Percentiles rank a stretch among this genome's conserved stretches.
Evolutionary conservation across 2,888 invertebrate species (phyloP).

Genomic region (Panopea generosa): DNA sequence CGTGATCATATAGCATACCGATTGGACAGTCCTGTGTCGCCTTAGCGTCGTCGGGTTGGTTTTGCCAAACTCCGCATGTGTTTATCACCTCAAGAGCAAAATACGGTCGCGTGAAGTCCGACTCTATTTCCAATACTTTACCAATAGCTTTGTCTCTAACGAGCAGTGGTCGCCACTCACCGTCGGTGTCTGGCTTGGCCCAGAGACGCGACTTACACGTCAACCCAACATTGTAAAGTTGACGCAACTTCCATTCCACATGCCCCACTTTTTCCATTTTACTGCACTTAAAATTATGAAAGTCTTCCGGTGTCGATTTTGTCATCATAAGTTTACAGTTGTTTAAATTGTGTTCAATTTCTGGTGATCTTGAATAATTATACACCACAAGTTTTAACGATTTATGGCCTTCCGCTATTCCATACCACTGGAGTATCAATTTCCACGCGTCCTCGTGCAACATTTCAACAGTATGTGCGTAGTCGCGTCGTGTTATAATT

Average conservation of each 20-base stretch:
- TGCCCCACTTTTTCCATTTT: constrained; percentile 83
- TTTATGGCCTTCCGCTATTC: constrained; percentile 80
- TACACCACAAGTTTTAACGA: constrained; percentile 81
- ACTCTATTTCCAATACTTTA: constrained; percentile 77
- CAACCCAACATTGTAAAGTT: constrained; percentile 71
- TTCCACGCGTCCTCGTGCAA: constrained; percentile 82
- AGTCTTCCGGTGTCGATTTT: constrained; percentile 75
- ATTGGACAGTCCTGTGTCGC: constrained; percentile 65
- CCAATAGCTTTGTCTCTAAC: constrained; percentile 79
- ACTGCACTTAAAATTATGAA: constrained; percentile 80
- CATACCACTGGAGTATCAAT: constrained; percentile 79
- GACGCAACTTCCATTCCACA: constrained; percentile 78
- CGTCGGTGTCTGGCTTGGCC: constrained; percentile 79
- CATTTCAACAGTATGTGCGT: constrained; percentile 80
- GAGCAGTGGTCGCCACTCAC: constrained; percentile 78
- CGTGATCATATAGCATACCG: constrained; percentile 76
- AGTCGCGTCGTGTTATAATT: constrained; percentile 77
- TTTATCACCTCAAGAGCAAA: constrained; percentile 74
- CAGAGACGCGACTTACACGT: constrained; percentile 74
- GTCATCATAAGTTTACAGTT: constrained; percentile 79
- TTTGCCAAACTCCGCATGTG: constrained; percentile 70
- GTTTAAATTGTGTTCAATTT: constrained; percentile 81
- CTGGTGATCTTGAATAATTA: constrained; percentile 76
- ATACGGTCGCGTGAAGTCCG: constrained; percentile 78
- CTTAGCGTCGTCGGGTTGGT: constrained; percentile 69